A percentile compares a stretch with the other conserved stretches of the same genome.
phyloP scores from a whole-genome alignment of 2,797 vertebrate genomes.

The Zalophus californianus region DNA sequence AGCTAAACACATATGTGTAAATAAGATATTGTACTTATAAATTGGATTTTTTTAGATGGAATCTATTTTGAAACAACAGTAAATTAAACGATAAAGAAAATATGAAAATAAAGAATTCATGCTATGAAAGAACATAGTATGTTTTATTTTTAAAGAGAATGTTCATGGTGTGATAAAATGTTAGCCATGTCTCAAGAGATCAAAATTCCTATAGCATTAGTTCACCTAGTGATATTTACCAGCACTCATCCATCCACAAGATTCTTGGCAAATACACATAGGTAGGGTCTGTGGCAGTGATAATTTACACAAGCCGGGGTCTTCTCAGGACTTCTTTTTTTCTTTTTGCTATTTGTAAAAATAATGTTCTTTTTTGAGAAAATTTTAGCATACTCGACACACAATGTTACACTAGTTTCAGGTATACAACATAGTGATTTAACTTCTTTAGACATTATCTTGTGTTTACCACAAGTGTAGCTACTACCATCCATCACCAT shows the following conservation, averaged over 20 bases:
- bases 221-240: neutral
- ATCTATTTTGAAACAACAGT: neutral
- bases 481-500: neutral
- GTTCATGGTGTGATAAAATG: neutral
- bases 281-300: neutral
- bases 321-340: neutral
- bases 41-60: neutral
- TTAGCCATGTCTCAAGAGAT: constrained; percentile 5
- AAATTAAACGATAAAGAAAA: neutral
- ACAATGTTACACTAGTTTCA: neutral
- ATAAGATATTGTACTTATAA: neutral
- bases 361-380: neutral
- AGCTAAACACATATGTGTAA: neutral
- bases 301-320: neutral
- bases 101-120: neutral
- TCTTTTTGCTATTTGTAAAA: neutral
- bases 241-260: neutral
- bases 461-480: neutral
- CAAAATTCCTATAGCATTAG: neutral
- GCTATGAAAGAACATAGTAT: neutral
- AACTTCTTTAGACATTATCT: neutral
- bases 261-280: constrained; percentile 3
- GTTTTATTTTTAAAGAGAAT: neutral
- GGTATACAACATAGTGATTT: neutral
- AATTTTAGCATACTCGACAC: neutral